These are phyloP conservation scores for Semaprochilodus insignis DNA, from an alignment of 2,797 vertebrate genomes.

Conservation along the genomic window DNA sequence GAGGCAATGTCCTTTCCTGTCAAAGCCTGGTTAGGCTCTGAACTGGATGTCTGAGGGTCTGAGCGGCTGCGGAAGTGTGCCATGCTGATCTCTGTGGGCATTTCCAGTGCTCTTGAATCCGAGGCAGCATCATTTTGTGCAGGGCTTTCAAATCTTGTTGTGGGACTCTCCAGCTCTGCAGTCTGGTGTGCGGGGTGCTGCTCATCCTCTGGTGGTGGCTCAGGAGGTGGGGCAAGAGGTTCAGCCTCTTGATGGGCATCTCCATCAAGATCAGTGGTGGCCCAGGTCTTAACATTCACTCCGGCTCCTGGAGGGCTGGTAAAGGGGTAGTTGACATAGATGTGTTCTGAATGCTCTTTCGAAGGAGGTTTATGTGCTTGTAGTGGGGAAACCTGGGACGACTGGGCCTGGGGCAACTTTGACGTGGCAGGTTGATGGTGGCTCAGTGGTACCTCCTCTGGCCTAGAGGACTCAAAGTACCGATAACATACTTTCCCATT, in stretches of 20 bases:
- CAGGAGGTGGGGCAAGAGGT: constrained; percentile 40
- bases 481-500: constrained; percentile 74
- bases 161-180: constrained; percentile 47
- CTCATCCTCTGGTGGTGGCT: constrained; percentile 37
- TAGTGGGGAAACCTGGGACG: constrained; percentile 40
- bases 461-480: constrained; percentile 55
- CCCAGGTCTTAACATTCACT: constrained; percentile 58
- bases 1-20: constrained; percentile 69
- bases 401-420: constrained; percentile 34
- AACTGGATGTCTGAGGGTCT: constrained; percentile 59
- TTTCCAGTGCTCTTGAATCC: constrained; percentile 35
- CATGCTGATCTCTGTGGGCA: constrained; percentile 2
- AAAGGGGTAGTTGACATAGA: constrained; percentile 81
- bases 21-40: constrained; percentile 41
- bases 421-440: constrained; percentile 28
- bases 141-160: constrained; percentile 38
- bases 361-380: constrained; percentile 38
- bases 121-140: constrained; percentile 17
- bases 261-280: constrained; percentile 66
- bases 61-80: constrained; percentile 62
- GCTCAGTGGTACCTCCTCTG: constrained; percentile 50
- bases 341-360: constrained; percentile 71
- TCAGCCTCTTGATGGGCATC: constrained; percentile 50
- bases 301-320: constrained; percentile 37
- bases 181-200: constrained; percentile 29